These are phyloP conservation scores for Thymallus thymallus DNA, from an alignment of 2,113 vertebrate species.

Conservation along the genomic window DNA sequence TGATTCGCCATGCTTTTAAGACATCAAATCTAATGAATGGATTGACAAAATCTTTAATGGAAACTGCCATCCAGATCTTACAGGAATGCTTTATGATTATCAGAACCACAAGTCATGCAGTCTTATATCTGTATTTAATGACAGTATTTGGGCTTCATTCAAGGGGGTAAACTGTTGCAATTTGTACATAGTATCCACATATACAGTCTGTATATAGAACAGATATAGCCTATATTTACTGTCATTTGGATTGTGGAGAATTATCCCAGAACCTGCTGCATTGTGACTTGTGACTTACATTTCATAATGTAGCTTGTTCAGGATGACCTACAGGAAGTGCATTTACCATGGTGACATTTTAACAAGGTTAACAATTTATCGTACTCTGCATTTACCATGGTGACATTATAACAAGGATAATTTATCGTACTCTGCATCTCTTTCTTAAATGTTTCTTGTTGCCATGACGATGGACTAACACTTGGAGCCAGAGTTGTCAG, in stretches of 20 bases:
- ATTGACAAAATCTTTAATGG: neutral
- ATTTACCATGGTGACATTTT: neutral
- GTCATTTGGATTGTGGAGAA: slow-evolving; percentile 5
- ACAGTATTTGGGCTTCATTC: neutral
- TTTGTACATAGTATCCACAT: neutral
- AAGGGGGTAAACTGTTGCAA: neutral
- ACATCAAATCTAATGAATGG: neutral
- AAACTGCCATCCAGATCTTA: slow-evolving; percentile 16
- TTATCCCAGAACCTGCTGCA: slow-evolving; percentile 20
- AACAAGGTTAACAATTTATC: neutral
- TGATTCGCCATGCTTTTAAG: neutral
- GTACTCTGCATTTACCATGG: neutral
- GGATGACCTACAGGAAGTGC: neutral
- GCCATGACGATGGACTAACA: slow-evolving; percentile 42
- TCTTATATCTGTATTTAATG: neutral
- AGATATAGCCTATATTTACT: neutral
- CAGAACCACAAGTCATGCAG: slow-evolving; percentile 55
- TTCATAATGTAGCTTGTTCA: neutral
- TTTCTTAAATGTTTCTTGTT: neutral
- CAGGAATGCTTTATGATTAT: slow-evolving; percentile 27
- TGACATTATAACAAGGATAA: too few relatives aligned
- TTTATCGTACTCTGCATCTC: neutral
- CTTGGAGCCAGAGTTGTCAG: slow-evolving; percentile 52
- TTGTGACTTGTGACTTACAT: slow-evolving; percentile 18
- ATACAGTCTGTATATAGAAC: neutral